Base-by-base conservation (phyloP, 2,888 invertebrate genomes). In the Caenorhabditis afra region DNA sequence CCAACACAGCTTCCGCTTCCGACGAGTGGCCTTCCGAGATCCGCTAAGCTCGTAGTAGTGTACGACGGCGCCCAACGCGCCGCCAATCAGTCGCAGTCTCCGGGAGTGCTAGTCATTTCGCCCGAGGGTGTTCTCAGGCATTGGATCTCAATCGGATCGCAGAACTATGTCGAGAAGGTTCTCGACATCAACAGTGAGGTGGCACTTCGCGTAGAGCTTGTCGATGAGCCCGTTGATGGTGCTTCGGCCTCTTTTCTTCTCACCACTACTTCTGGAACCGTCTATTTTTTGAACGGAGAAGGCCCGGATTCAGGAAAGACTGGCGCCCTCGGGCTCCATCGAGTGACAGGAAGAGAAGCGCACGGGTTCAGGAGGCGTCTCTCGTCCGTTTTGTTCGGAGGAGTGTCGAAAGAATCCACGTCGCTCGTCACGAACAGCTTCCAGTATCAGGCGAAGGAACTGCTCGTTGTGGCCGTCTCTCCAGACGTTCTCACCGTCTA, bases 81-180 rank as follows among this genome's bases (percentile, higher is more conserved):
- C 5, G 44, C 53, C 11, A 59, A 50, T 23, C 53, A 64, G 10
- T 10, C 35, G 5, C 50, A 58, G 3, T 41, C 41, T 18, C 74
- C 73, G 11, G 80, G 70, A 35, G 71, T 80, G 22, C 23, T 80
- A 7, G 53, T 70, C 18, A 52, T 71, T 8, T 71, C 75, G 12
- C 80, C 73, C 16, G 80, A 80, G 76, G 80, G 80, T 2, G 75
- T 80, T 16, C 71, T 76, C 16, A 65, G 80, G 14, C 80, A 80
- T 23, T 80, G 80, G 75, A 53, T 65, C 0, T 52, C 75, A 0
- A 76, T 70, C 1, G 29, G 59, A 50, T 66, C 64, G 4, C 66
- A 75, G 23, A 71, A 64, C 16, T 80, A 49, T 45, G n/a, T 45
- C 1, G 80, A 80, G 20, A 50, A 55, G n/a, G 29, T 47, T 12